These are phyloP conservation scores for Palaemon carinicauda DNA, from an alignment of 1,140 invertebrate genomes.

Conservation along the genomic window DNA sequence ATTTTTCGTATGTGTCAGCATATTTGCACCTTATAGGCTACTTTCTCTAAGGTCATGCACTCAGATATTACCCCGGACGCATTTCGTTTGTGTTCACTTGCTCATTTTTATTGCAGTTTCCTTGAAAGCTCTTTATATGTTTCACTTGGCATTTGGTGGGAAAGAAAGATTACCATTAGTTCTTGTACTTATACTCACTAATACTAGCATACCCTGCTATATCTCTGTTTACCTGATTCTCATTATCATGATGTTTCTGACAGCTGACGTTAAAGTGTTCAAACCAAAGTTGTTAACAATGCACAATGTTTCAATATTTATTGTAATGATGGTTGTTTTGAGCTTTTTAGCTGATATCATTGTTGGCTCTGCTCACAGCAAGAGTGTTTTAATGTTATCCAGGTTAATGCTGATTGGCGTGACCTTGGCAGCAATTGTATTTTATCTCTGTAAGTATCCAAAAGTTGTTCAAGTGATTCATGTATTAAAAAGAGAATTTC, in stretches of 20 bases:
- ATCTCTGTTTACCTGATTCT: slow-evolving; percentile 31
- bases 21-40: slow-evolving; percentile 28
- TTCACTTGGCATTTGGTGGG: slow-evolving; percentile 33
- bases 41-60: slow-evolving; percentile 25
- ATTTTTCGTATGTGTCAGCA: slow-evolving; percentile 1
- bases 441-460: slow-evolving; percentile 7
- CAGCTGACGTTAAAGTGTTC: slow-evolving; percentile 39
- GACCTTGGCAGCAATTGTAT: not conserved
- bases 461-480: slow-evolving; percentile 17
- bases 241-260: slow-evolving; percentile 45
- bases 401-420: slow-evolving; percentile 34
- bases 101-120: slow-evolving; percentile 36
- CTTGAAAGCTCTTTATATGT: slow-evolving; percentile 36
- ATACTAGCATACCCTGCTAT: slow-evolving; percentile 32
- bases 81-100: slow-evolving; percentile 31
- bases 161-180: slow-evolving; percentile 19
- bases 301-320: slow-evolving; percentile 32
- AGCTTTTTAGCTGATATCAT: slow-evolving; percentile 38
- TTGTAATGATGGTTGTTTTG: slow-evolving; percentile 26
- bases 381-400: slow-evolving; percentile 30
- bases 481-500: slow-evolving; percentile 35
- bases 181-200: slow-evolving; percentile 27
- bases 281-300: slow-evolving; percentile 37
- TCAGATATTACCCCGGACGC: slow-evolving; percentile 24
- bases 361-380: slow-evolving; percentile 38